phyloP scores from a whole-genome alignment of 2,888 invertebrate genomes.

The Watsonalla binaria region DNA sequence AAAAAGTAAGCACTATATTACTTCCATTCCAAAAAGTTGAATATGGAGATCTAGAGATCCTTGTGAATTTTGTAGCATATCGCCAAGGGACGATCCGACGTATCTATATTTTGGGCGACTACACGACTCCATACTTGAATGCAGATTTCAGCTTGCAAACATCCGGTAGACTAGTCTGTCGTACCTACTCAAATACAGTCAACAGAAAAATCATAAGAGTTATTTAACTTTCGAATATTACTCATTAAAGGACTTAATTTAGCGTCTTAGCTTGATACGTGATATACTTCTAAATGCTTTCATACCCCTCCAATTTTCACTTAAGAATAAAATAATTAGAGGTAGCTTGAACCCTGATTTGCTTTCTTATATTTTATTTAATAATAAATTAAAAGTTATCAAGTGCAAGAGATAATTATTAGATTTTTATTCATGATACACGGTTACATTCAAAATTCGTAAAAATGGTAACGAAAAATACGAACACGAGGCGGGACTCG shows the following conservation, averaged over 20 bases:
- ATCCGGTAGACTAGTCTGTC: constrained; percentile 17
- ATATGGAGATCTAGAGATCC: constrained; percentile 30
- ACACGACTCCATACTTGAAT: constrained; percentile 36
- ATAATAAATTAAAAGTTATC: too few relatives aligned
- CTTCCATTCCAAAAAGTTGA: constrained; percentile 25
- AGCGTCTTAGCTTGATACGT: not conserved
- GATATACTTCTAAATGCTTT: not conserved
- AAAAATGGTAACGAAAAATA: too few relatives aligned
- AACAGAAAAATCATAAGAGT: not conserved
- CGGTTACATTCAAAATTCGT: too few relatives aligned
- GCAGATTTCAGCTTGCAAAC: constrained; percentile 36
- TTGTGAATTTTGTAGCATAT: constrained; percentile 44
- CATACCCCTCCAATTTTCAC: too few relatives aligned
- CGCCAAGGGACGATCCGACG: constrained; percentile 35
- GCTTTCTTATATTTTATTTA: too few relatives aligned
- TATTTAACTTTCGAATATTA: not conserved
- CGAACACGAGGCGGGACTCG: too few relatives aligned
- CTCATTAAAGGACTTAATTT: constrained; percentile 1
- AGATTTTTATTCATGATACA: too few relatives aligned
- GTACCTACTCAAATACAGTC: constrained; percentile 7
- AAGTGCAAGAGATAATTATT: too few relatives aligned
- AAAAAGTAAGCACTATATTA: not conserved
- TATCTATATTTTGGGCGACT: constrained; percentile 26
- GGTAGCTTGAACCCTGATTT: too few relatives aligned
- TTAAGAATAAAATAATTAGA: too few relatives aligned